Base-by-base conservation (phyloP, 2,888 invertebrate genomes). In the Lymantria dispar region DNA sequence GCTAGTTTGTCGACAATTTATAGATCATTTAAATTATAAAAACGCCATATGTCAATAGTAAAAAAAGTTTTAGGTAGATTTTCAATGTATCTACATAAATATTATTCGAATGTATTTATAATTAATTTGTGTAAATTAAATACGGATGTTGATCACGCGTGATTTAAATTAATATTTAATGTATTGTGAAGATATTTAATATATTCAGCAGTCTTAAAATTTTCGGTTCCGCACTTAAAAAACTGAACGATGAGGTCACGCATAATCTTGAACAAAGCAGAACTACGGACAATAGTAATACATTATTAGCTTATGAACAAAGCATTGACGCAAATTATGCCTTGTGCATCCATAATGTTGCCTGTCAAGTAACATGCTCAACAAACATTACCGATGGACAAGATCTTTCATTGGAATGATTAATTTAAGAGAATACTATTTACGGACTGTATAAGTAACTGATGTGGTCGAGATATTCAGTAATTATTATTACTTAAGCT, bases 1-100 rank as follows among this genome's bases (percentile, higher is more conserved):
- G 66, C 59, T 64, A 68, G 62, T 64, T 56, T 57, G 60, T 48
- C 53, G 58, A 60, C 56, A 60, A 53, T 62, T 38, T 60, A 60
- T 53, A 62, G 56, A 60, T 60, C 56, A 62, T 60, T 47, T 62
- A 22, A 22, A 22, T 22, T 5, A 22, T 22, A 22, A 22, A 22
- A 22, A 22, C 22, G 2, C 22, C 22, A 3, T 22, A 5, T 22
- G 22, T 22, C n/a, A n/a, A n/a, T n/a, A 22, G 2, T 22, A 22
- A 22, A 22, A 3, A 22, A 22, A 22, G 22, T 22, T 22, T 22
- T 22, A 3, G 2, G 22, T 5, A 22, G 22, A 22, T 22, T 22
- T 22, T 22, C 3, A 22, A 3, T 3, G 2, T 22, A 22, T 22
- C 5, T 5, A 22, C 22, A 5, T 3, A 22, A 22, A 22, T 22